Conservation (phyloP, 1,140 invertebrate genomes). For the Cotesia typhae region DNA sequence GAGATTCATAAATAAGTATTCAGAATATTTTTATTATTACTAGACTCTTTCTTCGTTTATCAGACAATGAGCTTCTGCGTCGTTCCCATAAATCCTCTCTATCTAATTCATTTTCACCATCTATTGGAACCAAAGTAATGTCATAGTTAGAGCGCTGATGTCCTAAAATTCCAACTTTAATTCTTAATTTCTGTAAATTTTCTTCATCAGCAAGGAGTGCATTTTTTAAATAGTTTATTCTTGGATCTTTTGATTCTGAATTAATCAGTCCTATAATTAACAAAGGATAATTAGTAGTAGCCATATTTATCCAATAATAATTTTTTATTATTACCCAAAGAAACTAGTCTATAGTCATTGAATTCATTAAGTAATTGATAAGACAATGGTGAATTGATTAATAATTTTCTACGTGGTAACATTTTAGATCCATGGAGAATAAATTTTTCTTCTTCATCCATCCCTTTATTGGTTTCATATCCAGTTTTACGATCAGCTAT, state of each 20-base stretch:
- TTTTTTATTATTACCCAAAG: constrained; percentile 44
- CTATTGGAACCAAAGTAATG: constrained; percentile 45
- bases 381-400: constrained; percentile 52
- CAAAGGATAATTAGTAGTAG: neutral
- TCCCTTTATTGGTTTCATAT: constrained; percentile 37
- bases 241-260: constrained; percentile 44
- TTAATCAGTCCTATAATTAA: constrained; percentile 39
- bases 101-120: constrained; percentile 25
- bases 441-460: constrained; percentile 48
- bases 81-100: constrained; percentile 39
- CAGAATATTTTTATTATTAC: constrained; percentile 20
- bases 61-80: constrained; percentile 31
- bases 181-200: constrained; percentile 45
- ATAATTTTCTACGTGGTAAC: constrained; percentile 46
- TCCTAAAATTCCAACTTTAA: constrained; percentile 58
- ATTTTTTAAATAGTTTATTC: constrained; percentile 52
- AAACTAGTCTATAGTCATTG: constrained; percentile 52
- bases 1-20: neutral
- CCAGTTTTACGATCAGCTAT: constrained; percentile 45
- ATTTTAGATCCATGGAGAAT: constrained; percentile 52
- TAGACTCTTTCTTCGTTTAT: constrained; percentile 26
- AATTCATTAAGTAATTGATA: constrained; percentile 47
- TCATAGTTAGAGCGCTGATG: constrained; percentile 52
- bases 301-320: neutral
- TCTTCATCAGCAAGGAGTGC: constrained; percentile 53